These are phyloP conservation scores for Drosophila novamexicana DNA, from an alignment of 1,140 invertebrate genomes.

Conservation along the genomic window DNA sequence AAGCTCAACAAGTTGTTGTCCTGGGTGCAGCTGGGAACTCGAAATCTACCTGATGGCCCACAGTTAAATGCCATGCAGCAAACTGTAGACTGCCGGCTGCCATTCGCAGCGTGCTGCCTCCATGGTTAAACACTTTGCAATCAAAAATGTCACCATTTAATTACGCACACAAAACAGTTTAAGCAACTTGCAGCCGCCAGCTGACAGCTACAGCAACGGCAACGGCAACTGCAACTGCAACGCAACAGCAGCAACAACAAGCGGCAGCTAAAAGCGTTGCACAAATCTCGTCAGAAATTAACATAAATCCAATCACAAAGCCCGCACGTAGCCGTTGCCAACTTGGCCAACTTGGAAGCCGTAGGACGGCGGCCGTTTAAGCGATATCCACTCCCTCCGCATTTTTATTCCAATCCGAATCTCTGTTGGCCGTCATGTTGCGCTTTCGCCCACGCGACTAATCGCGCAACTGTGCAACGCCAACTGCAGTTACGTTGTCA, in stretches of 20 bases:
- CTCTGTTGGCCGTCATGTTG: constrained; percentile 79
- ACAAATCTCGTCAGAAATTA: constrained; percentile 81
- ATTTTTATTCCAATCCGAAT: constrained; percentile 61
- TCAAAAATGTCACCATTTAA: constrained; percentile 81
- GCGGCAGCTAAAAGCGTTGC: constrained; percentile 67
- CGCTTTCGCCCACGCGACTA: constrained; percentile 74
- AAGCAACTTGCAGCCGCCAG: constrained; percentile 68
- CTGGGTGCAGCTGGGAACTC: constrained; percentile 28
- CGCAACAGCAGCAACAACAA: constrained; percentile 28
- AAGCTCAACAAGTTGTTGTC: constrained; percentile 24
- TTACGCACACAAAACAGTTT: constrained; percentile 81
- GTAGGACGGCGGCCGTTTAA: constrained; percentile 72
- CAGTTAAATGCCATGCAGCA: constrained; percentile 20
- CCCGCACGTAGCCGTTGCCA: constrained; percentile 55
- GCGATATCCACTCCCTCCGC: constrained; percentile 13
- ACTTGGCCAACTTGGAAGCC: constrained; percentile 56
- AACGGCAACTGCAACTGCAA: constrained; percentile 31
- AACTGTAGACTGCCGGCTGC: neutral
- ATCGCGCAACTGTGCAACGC: constrained; percentile 60
- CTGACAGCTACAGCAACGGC: constrained; percentile 56
- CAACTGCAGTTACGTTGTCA: constrained; percentile 78
- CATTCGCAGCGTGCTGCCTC: neutral
- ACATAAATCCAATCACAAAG: constrained; percentile 81
- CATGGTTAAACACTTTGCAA: constrained; percentile 64
- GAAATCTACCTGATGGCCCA: constrained; percentile 28